Evolutionary conservation across 2,888 invertebrate genomes (phyloP).

Genomic region (Aspidiotus rigidus): DNA sequence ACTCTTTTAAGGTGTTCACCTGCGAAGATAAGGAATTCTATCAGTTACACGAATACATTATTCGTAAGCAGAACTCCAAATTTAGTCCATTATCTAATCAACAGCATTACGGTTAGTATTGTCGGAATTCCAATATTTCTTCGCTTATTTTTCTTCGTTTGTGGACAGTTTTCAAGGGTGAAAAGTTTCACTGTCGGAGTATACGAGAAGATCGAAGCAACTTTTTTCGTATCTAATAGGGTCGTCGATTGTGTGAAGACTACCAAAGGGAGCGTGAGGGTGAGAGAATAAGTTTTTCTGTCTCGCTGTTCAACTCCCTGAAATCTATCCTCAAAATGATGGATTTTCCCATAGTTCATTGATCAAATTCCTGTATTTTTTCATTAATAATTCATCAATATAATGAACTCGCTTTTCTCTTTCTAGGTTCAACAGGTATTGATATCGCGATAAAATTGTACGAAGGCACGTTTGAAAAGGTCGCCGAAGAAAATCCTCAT

Average conservation of each 20-base stretch:
- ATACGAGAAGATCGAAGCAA: too few species aligned
- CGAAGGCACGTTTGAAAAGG: slow-evolving; percentile 69
- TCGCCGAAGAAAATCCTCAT: slow-evolving; percentile 66
- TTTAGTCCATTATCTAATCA: slow-evolving; percentile 72
- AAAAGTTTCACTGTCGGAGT: background rate
- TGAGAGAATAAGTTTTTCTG: too few species aligned
- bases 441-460: slow-evolving; percentile 70
- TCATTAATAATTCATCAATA: background rate
- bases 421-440: slow-evolving; percentile 46
- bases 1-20: slow-evolving; percentile 63
- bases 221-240: too few species aligned
- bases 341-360: too few species aligned
- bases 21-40: slow-evolving; percentile 80
- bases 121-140: background rate
- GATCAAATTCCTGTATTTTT: too few species aligned
- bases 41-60: slow-evolving; percentile 78
- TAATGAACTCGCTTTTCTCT: slow-evolving; percentile 37
- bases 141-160: background rate
- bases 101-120: slow-evolving; percentile 60
- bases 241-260: too few species aligned
- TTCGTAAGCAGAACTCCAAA: slow-evolving; percentile 73
- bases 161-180: background rate
- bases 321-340: too few species aligned
- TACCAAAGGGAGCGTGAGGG: too few species aligned
- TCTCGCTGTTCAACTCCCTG: too few species aligned